Evolutionary conservation across 1,140 invertebrate genomes (phyloP).

Genomic region (Drosophila gunungcola): DNA sequence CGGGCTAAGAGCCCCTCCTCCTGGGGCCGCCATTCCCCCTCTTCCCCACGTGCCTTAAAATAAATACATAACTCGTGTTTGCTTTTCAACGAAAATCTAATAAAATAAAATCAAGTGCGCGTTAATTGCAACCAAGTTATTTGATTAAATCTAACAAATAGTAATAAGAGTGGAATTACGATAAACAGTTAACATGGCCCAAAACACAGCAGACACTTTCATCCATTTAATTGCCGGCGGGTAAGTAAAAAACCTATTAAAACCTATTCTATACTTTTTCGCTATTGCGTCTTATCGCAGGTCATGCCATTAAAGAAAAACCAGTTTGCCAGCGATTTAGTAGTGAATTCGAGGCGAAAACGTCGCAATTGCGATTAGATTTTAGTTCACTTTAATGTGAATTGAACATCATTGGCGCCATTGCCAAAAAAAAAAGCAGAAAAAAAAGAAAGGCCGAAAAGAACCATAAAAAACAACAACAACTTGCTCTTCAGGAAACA

Average conservation of each 20-base stretch:
- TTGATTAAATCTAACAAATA: background rate
- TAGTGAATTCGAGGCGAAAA: slow-evolving; percentile 19
- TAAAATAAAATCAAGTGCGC: slow-evolving; percentile 58
- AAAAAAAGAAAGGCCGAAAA: slow-evolving; percentile 48
- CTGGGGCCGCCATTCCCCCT: slow-evolving; percentile 17
- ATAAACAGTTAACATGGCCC: slow-evolving; percentile 54
- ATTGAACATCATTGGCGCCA: slow-evolving; percentile 54
- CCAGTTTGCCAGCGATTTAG: slow-evolving; percentile 49
- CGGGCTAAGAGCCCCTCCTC: slow-evolving; percentile 26
- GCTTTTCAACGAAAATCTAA: slow-evolving; percentile 14
- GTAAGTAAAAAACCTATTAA: slow-evolving; percentile 48
- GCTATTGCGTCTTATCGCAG: slow-evolving; percentile 70
- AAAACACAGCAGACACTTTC: slow-evolving; percentile 68
- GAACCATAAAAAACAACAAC: slow-evolving; percentile 16
- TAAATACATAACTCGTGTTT: slow-evolving; percentile 7
- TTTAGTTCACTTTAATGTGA: slow-evolving; percentile 30
- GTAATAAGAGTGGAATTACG: slow-evolving; percentile 2
- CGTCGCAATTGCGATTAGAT: slow-evolving; percentile 69
- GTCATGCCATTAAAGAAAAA: slow-evolving; percentile 45
- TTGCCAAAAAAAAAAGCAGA: slow-evolving; percentile 57
- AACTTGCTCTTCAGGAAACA: slow-evolving; percentile 36
- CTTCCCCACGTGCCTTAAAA: slow-evolving; percentile 36
- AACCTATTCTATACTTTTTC: slow-evolving; percentile 27
- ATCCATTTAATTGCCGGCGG: slow-evolving; percentile 75
- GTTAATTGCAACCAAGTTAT: slow-evolving; percentile 50